Percentiles rank a stretch among this genome's conserved stretches.
phyloP scores from a whole-genome alignment of 2,888 invertebrate genomes.

The Hyppa rectilinea region DNA sequence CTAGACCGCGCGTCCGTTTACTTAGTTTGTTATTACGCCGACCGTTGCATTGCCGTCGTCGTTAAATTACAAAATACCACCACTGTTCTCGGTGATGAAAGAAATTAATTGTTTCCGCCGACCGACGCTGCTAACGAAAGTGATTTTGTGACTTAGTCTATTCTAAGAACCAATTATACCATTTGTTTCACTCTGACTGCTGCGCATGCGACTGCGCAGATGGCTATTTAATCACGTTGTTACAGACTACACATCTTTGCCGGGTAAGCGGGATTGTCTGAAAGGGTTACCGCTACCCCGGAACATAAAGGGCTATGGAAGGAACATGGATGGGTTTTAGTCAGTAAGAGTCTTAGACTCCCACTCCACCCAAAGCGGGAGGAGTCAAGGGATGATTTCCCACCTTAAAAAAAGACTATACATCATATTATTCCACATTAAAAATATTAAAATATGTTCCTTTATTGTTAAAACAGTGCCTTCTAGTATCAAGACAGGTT shows the following conservation, averaged over 20 bases:
- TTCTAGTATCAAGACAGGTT: conserved; percentile 6
- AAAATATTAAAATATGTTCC: not conserved
- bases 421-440: not conserved
- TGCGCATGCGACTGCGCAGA: conserved; percentile 31
- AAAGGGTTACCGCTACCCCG: too few species aligned
- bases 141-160: conserved; percentile 78
- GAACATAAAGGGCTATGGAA: too few species aligned
- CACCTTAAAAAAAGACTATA: too few species aligned
- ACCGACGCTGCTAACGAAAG: conserved; percentile 80
- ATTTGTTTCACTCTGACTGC: conserved; percentile 50
- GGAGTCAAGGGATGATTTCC: too few species aligned
- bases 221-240: conserved; percentile 35
- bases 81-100: conserved; percentile 75
- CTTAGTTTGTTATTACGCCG: conserved; percentile 71
- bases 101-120: conserved; percentile 81
- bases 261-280: too few species aligned
- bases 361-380: too few species aligned
- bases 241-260: too few species aligned
- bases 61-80: conserved; percentile 76
- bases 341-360: too few species aligned
- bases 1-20: conserved; percentile 77
- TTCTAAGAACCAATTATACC: conserved; percentile 56
- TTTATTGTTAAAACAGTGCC: not conserved
- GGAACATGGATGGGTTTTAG: too few species aligned
- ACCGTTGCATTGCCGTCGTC: conserved; percentile 67